Evolutionary conservation across 2,888 invertebrate genomes (phyloP).

Genomic region (Philopedon plagiatum): DNA sequence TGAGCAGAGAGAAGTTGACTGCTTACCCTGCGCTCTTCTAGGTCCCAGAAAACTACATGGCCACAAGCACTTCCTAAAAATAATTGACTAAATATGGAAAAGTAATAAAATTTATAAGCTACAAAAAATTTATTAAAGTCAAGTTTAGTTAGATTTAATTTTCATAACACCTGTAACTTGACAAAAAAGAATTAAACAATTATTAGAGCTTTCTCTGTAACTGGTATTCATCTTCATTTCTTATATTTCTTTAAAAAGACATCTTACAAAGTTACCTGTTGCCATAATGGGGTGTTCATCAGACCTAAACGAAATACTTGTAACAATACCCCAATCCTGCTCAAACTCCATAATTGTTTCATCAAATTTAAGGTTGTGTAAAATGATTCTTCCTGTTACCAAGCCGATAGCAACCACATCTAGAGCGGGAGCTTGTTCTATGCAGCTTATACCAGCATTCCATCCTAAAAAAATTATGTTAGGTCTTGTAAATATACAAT

Average conservation of each 20-base stretch:
- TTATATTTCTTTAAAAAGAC: not conserved
- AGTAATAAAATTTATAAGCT: no score
- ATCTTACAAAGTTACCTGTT: constrained; percentile 73
- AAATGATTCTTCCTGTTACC: constrained; percentile 83
- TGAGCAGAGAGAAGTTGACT: constrained; percentile 89
- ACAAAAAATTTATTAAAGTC: no score
- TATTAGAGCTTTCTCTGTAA: no score
- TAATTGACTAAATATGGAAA: no score
- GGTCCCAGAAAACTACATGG: constrained; percentile 94
- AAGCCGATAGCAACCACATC: constrained; percentile 94
- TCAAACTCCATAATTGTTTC: constrained; percentile 85
- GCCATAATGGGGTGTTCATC: constrained; percentile 91
- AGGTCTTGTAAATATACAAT: not conserved
- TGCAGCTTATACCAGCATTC: constrained; percentile 78
- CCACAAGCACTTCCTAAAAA: constrained; percentile 72
- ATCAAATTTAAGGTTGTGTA: constrained; percentile 91
- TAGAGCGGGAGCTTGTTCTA: constrained; percentile 92
- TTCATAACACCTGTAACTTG: no score
- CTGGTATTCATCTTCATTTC: no score
- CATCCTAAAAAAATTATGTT: constrained; percentile 75
- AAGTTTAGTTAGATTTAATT: no score
- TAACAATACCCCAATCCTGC: constrained; percentile 94
- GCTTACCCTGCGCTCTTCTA: constrained; percentile 84
- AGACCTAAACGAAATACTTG: constrained; percentile 86
- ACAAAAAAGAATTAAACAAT: no score